Evolutionary conservation across 2,113 vertebrate species (phyloP), one percentile per base, ranked within the genome.

Genomic region (Perognathus longimembris): DNA sequence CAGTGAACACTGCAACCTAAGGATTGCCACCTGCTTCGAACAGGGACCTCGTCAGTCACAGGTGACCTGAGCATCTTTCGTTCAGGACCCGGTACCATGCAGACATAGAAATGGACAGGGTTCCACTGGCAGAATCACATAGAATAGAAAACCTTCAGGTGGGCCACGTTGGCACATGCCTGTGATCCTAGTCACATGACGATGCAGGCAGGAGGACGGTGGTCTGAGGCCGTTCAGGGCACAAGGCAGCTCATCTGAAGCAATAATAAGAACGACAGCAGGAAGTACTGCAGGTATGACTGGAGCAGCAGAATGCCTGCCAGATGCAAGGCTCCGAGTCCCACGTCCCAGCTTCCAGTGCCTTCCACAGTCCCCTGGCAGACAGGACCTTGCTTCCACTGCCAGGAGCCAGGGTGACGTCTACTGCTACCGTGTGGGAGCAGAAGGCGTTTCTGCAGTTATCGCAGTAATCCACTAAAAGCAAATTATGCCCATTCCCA

Each of bases 401-500:
- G 84, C 20, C 20, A 84, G 40, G n/a, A 94, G 6, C 24, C 45
- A 81, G 7, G 78, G 12, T 82, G 22, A 70, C 24, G 75, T 38
- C 38, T 32, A 77, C 74, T 73, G 32, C n/a, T 76, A 57, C 1
- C 57, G 64, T 59, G 61, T 61, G 14, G 28, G 59, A 54, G 82
- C 67, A 75, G 40, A 57, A 12, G 30, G 12, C 42, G 4, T 17
- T 61, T 22, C 73, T 8, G 32, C 38, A 6, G 5, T 54, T 5
- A 63, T 63, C 38, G 40, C 79, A 92, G 67, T 66, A 38, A 71
- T 69, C 42, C 57, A 26, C 14, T 85, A 73, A 70, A 85, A 80
- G 20, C 10, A 90, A 77, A 54, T 88, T 92, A 45, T 57, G 66
- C 66, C 40, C 22, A 87, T 88, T 89, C 26, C 64, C 17, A 38